Evolutionary conservation across 2,888 invertebrate genomes (phyloP), one percentile per base, ranked within the genome.

Genomic region (Camponotus fellah): DNA sequence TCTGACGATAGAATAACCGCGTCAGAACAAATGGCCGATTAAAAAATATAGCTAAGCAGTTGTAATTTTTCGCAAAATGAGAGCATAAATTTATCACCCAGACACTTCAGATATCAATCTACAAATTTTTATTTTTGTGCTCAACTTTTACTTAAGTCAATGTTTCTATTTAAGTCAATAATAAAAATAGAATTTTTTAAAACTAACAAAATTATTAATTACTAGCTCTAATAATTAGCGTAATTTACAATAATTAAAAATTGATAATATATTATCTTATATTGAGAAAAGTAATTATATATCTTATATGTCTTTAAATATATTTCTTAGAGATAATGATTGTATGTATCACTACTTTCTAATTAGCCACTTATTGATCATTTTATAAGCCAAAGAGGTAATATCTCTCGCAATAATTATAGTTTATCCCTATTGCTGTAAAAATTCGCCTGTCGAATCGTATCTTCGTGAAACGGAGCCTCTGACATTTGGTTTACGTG

Each of bases 401-500:
- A 10, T 32, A 43, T 46, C n/a, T 34, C 3, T n/a, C 17, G 9
- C 6, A 56, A 21, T 77, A 69, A 71, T 8, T 58, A 32, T 12
- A 60, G 14, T 37, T 32, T 62, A 62, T 12, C 14, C 79, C 12
- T 17, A 71, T 79, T 71, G 17, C 14, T 9, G 17, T 32, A 76
- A 77, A 71, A 56, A 66, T 21, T 56, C 9, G 58, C 43, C 32
- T 9, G 77, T 77, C 79, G 72, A 80, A 49, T 72, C 72, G 46
- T 34, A 43, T 34, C 43, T 71, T 79, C 12, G 32, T 21, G 32
- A 40, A 69, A 17, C 53, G 77, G 60, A 34, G 77, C 68, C 74
- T 79, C 86, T 88, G 89, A 89, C 89, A 89, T 89, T 89, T 89
- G 77, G 40, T 65, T 69, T 71, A 46, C 60, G 79, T 80, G 62